phyloP scores from a whole-genome alignment of 2,113 vertebrate species.

The Pogona vitticeps region DNA sequence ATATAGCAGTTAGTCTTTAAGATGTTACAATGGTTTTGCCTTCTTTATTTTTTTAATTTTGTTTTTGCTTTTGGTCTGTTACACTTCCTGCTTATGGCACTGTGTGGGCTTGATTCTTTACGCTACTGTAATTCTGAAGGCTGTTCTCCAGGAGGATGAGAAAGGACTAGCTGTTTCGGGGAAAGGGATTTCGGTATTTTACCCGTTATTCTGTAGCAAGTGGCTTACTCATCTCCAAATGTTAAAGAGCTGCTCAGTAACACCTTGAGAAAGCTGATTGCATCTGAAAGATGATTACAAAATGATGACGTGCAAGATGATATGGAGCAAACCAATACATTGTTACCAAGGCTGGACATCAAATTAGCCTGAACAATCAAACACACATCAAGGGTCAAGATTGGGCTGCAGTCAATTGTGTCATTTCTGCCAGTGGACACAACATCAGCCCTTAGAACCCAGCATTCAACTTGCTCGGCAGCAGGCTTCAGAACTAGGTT shows the following conservation, averaged over 20 bases:
- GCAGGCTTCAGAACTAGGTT: not conserved
- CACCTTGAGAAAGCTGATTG: not conserved
- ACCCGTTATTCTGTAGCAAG: not conserved
- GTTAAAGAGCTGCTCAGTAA: not conserved
- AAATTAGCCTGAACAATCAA: too few relatives aligned
- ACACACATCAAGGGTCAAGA: not conserved
- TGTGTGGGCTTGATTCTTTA: too few relatives aligned
- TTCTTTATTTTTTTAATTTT: too few relatives aligned
- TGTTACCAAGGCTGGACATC: not conserved
- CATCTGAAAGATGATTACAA: conserved; percentile 15
- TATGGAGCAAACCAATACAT: not conserved
- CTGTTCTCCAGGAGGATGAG: too few relatives aligned
- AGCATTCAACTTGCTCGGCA: not conserved
- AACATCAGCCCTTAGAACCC: not conserved
- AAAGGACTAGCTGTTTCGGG: too few relatives aligned
- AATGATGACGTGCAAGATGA: conserved; percentile 3
- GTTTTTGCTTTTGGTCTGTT: too few relatives aligned
- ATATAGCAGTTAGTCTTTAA: too few relatives aligned
- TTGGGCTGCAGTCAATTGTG: not conserved
- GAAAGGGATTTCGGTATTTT: too few relatives aligned
- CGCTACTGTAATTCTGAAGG: too few relatives aligned
- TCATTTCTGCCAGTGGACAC: not conserved
- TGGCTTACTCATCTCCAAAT: not conserved
- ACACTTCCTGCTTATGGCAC: too few relatives aligned
- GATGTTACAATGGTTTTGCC: too few relatives aligned